Percentiles rank a stretch among this genome's conserved stretches.
These are phyloP conservation scores for Eubucco bourcierii DNA, from an alignment of 2,113 vertebrate genomes.

Conservation along the genomic window DNA sequence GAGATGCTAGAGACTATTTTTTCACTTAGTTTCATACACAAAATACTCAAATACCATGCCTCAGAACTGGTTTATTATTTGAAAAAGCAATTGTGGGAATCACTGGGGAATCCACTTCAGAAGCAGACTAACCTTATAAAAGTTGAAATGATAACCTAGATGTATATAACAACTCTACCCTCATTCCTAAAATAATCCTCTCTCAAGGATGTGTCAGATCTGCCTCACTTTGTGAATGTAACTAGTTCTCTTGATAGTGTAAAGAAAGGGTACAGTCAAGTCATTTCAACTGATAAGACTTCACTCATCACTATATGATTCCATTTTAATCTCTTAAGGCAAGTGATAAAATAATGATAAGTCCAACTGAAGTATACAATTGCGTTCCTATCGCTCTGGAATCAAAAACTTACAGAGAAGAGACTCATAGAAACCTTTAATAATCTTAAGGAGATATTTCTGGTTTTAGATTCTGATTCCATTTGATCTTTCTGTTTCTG, in stretches of 20 bases:
- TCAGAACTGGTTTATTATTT: not conserved
- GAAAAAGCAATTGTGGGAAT: not conserved
- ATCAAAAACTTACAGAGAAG: not conserved
- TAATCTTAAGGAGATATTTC: not conserved
- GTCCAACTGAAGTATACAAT: not conserved
- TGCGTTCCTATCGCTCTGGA: not conserved
- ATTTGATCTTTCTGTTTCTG: not conserved
- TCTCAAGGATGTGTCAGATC: not conserved
- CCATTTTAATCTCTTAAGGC: not conserved
- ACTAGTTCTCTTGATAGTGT: not conserved
- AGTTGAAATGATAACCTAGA: not conserved
- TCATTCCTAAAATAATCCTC: not conserved
- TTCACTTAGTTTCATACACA: not conserved
- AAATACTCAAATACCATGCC: not conserved
- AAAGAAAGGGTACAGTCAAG: not conserved
- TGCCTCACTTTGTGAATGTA: not conserved
- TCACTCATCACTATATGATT: not conserved
- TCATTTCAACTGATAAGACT: not conserved
- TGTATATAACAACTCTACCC: not conserved
- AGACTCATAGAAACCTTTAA: not conserved
- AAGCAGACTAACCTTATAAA: not conserved
- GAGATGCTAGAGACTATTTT: not conserved
- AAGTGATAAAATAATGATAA: not conserved
- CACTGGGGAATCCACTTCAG: not conserved
- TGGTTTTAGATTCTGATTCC: not conserved